phyloP scores from a whole-genome alignment of 2,797 vertebrate species.

The Enteromius thamalakanensis region DNA sequence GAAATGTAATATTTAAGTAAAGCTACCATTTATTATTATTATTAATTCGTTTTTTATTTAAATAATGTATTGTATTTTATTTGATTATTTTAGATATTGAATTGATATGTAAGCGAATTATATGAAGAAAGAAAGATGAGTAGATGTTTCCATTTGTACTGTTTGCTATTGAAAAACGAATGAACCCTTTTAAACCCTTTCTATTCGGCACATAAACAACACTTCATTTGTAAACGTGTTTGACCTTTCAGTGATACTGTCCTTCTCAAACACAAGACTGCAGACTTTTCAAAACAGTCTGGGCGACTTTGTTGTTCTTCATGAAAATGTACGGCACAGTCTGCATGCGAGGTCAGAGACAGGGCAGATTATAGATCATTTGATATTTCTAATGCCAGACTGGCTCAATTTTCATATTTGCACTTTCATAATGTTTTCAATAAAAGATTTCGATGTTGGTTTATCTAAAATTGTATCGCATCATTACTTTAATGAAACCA shows the following conservation, averaged over 20 bases:
- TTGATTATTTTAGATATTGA: background rate
- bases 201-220: background rate
- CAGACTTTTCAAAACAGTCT: conserved; percentile 44
- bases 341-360: conserved; percentile 34
- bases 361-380: conserved; percentile 19
- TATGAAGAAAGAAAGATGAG: background rate
- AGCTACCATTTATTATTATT: background rate
- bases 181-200: background rate
- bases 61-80: background rate
- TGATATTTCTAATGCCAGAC: background rate
- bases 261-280: conserved; percentile 11
- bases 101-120: background rate
- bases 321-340: conserved; percentile 40
- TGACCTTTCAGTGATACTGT: background rate
- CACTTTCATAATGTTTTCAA: background rate
- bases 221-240: conserved; percentile 29
- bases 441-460: background rate
- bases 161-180: background rate
- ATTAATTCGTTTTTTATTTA: background rate
- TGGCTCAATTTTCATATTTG: background rate
- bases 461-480: background rate
- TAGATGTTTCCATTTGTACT: background rate
- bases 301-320: conserved; percentile 32
- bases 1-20: background rate
- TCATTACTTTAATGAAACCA: background rate